These are phyloP conservation scores for Mycteria americana DNA, from an alignment of 2,797 vertebrate species.

Conservation along the genomic window DNA sequence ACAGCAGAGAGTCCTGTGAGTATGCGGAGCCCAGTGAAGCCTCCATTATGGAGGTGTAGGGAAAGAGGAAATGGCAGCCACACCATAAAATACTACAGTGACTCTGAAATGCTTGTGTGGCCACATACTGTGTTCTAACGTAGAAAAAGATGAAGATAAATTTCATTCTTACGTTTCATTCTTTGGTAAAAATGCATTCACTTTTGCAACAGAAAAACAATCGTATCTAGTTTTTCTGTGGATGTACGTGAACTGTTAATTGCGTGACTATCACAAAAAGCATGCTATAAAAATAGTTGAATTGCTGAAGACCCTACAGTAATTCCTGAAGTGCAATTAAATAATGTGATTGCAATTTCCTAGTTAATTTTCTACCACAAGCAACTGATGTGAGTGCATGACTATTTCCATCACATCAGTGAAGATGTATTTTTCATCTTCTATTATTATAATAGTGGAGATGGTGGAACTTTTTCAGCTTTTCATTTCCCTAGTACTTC, in stretches of 20 bases:
- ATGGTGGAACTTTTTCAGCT: background rate
- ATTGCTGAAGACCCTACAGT: background rate
- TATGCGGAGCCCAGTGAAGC: background rate
- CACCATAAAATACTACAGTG: too few species aligned
- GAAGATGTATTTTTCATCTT: background rate
- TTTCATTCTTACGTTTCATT: background rate
- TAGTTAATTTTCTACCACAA: background rate
- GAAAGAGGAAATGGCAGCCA: background rate
- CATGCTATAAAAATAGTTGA: background rate
- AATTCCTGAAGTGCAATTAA: background rate
- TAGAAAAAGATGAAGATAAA: background rate
- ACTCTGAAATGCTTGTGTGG: background rate
- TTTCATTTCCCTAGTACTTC: background rate
- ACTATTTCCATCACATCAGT: background rate
- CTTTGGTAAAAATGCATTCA: background rate
- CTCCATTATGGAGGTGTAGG: fast-evolving
- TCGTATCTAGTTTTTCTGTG: background rate
- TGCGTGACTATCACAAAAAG: background rate
- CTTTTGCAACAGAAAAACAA: background rate
- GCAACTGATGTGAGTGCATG: background rate
- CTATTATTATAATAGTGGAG: background rate
- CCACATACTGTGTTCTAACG: background rate
- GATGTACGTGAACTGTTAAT: background rate
- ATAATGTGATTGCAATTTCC: background rate
- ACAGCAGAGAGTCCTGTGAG: background rate